These are phyloP conservation scores for Nemotelus pantherinus DNA, from an alignment of 2,888 invertebrate species.

Conservation along the genomic window DNA sequence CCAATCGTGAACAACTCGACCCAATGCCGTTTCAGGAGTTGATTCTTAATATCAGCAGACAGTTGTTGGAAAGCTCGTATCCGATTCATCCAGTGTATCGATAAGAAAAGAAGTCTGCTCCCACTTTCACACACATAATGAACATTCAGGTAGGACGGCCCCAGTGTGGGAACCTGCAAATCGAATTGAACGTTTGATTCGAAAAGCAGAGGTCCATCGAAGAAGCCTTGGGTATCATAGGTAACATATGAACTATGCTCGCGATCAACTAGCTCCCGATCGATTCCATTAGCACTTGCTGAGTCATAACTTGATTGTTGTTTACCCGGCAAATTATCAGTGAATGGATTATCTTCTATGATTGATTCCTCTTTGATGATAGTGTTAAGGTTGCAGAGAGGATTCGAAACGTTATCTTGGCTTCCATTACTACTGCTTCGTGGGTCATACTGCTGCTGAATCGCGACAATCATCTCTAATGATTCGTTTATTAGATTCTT, in stretches of 20 bases:
- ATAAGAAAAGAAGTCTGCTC: slow-evolving; percentile 87
- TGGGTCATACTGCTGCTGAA: slow-evolving; percentile 61
- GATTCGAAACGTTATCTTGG: slow-evolving; percentile 39
- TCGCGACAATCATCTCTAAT: slow-evolving; percentile 70
- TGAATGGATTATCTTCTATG: slow-evolving; percentile 57
- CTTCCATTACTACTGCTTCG: slow-evolving; percentile 36
- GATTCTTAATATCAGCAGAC: slow-evolving; percentile 84
- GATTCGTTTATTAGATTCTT: slow-evolving; percentile 76
- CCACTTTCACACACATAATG: slow-evolving; percentile 97
- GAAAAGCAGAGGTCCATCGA: slow-evolving; percentile 73
- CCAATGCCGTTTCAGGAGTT: slow-evolving; percentile 89
- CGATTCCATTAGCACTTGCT: slow-evolving; percentile 52
- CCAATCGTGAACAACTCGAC: slow-evolving; percentile 91
- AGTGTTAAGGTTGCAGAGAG: slow-evolving; percentile 16
- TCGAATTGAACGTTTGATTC: slow-evolving; percentile 79
- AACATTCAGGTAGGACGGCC: slow-evolving; percentile 89
- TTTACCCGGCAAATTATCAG: neutral
- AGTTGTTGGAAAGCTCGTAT: slow-evolving; percentile 84
- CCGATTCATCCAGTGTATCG: slow-evolving; percentile 89
- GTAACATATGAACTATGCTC: slow-evolving; percentile 52
- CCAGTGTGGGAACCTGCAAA: slow-evolving; percentile 79
- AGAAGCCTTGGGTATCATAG: slow-evolving; percentile 50
- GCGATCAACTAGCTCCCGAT: slow-evolving; percentile 47
- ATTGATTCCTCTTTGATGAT: slow-evolving; percentile 59
- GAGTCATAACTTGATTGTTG: neutral